phyloP scores from a whole-genome alignment of 2,797 vertebrate genomes.

The Phataginus tetradactyla region DNA sequence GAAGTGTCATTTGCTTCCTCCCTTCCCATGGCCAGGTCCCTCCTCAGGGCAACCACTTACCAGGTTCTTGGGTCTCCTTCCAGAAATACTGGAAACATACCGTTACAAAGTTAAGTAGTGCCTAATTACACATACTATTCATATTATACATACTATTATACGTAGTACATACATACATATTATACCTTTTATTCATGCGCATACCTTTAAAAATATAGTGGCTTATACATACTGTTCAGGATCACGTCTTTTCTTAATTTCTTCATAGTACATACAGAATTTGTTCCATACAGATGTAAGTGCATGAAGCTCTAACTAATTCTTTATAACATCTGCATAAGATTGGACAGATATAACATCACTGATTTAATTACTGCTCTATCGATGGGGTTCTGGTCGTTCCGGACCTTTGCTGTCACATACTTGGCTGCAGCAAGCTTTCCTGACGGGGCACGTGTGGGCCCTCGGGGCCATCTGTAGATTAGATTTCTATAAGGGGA shows the following conservation, averaged over 20 bases:
- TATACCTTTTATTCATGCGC: no score
- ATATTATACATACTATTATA: no score
- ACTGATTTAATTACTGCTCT: neutral
- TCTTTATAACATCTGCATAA: neutral
- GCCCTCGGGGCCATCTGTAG: rapidly evolving
- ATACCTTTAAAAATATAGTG: no score
- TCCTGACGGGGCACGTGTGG: neutral
- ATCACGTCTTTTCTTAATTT: neutral
- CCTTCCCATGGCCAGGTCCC: neutral
- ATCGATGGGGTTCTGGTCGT: neutral
- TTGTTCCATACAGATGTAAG: neutral
- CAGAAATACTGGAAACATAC: neutral
- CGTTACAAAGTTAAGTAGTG: neutral
- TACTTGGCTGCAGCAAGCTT: rapidly evolving
- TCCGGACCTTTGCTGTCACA: neutral
- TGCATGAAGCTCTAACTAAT: no score
- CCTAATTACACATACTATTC: no score
- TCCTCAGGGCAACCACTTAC: no score
- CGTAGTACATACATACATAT: no score
- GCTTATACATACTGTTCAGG: no score
- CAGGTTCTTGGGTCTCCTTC: neutral
- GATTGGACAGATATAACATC: rapidly evolving
- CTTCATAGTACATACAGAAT: neutral
- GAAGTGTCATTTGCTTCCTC: neutral
- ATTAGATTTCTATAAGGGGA: neutral